Evolutionary conservation across 2,113 vertebrate genomes (phyloP).

Genomic region (Ictidomys tridecemlineatus): DNA sequence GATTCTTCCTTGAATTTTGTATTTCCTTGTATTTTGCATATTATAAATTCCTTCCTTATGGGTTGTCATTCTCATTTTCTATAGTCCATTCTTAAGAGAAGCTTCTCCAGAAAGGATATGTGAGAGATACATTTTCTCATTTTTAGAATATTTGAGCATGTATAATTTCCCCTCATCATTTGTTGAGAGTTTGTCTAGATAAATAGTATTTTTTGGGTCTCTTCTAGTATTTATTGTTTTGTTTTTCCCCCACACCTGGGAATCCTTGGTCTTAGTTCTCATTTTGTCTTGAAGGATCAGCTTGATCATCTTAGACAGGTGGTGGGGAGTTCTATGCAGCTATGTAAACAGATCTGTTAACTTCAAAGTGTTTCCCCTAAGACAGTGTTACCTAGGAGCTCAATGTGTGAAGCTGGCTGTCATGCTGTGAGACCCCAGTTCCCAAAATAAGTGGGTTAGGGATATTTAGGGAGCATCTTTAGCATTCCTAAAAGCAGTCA

Average conservation of each 20-base stretch:
- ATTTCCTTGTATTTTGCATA: neutral
- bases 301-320: neutral
- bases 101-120: neutral
- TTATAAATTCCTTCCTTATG: neutral
- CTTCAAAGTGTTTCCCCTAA: neutral
- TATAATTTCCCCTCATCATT: neutral
- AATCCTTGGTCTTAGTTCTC: neutral
- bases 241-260: neutral
- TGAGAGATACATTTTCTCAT: neutral
- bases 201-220: neutral
- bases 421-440: too few species aligned
- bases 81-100: neutral
- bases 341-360: neutral
- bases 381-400: neutral
- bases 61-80: neutral
- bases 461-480: neutral
- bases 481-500: neutral
- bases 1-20: neutral
- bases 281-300: neutral
- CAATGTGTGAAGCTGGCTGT: neutral
- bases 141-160: neutral
- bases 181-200: neutral
- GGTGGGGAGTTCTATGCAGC: neutral
- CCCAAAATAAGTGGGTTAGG: neutral
- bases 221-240: neutral